These are phyloP conservation scores for Alcis repandata DNA, from an alignment of 2,888 invertebrate genomes.

Conservation along the genomic window DNA sequence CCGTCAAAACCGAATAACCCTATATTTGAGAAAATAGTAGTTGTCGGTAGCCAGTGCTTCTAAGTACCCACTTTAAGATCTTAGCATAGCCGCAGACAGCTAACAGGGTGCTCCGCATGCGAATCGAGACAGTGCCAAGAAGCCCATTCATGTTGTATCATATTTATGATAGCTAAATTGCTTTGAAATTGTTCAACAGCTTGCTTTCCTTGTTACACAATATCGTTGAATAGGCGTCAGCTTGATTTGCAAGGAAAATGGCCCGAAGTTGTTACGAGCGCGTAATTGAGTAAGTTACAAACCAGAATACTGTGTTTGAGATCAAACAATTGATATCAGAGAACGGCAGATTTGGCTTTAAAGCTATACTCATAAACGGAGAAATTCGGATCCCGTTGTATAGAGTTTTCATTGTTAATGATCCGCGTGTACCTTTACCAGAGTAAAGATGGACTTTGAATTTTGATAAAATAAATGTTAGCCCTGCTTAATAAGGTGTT, in stretches of 20 bases:
- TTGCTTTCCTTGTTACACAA: conserved; percentile 31
- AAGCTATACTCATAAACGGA: neutral
- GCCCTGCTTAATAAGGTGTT: neutral
- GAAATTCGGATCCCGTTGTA: conserved; percentile 7
- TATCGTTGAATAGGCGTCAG: conserved; percentile 26
- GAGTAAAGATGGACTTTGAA: neutral
- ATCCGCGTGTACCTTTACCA: neutral
- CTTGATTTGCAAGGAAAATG: conserved; percentile 34
- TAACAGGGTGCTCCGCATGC: conserved; percentile 17
- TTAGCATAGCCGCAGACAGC: neutral
- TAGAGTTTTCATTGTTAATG: conserved; percentile 12
- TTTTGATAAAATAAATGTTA: neutral
- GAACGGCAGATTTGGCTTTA: conserved; percentile 6
- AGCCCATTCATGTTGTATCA: conserved; percentile 30
- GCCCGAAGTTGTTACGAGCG: conserved; percentile 23
- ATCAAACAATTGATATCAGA: conserved; percentile 30
- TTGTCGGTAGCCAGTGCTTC: neutral
- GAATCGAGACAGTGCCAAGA: conserved; percentile 21
- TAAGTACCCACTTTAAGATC: neutral
- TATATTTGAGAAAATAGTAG: neutral
- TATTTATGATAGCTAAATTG: conserved; percentile 42
- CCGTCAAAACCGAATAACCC: neutral
- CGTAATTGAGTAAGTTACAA: conserved; percentile 35
- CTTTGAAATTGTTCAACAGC: conserved; percentile 35
- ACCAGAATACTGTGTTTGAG: conserved; percentile 27